phyloP scores from a whole-genome alignment of 2,797 vertebrate genomes.

The Nyctalus aviator region DNA sequence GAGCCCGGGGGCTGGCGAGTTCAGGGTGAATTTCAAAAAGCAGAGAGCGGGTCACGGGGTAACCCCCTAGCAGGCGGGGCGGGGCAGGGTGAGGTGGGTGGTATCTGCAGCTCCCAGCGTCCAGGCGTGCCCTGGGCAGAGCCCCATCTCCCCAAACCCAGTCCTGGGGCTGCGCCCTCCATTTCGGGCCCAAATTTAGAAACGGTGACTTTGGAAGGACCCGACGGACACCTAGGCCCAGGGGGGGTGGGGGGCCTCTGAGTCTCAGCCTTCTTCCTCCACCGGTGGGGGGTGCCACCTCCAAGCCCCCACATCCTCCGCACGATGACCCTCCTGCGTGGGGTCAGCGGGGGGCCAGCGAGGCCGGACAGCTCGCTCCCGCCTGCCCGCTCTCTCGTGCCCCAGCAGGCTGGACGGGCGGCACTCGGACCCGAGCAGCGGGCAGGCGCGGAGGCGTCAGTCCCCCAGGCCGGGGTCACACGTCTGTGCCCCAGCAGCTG shows the following conservation, averaged over 20 bases:
- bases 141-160: rapidly evolving
- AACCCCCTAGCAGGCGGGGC: slow-evolving; percentile 34
- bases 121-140: rapidly evolving
- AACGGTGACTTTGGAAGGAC: not conserved
- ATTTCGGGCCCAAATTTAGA: not conserved
- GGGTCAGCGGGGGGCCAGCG: not conserved
- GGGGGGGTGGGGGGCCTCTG: rapidly evolving
- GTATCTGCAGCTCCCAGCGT: rapidly evolving
- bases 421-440: rapidly evolving
- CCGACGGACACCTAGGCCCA: rapidly evolving
- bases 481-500: not conserved
- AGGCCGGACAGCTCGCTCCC: not conserved
- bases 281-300: rapidly evolving
- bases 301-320: rapidly evolving
- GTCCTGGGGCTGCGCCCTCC: not conserved
- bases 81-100: too few relatives aligned
- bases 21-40: slow-evolving; percentile 76
- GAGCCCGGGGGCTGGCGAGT: slow-evolving; percentile 67
- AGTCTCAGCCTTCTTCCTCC: rapidly evolving
- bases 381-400: rapidly evolving
- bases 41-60: not conserved
- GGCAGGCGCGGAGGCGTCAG: rapidly evolving
- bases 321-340: rapidly evolving
- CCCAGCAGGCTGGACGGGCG: rapidly evolving
- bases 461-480: not conserved